phyloP scores from a whole-genome alignment of 2,888 invertebrate genomes.

The Stenolophus ochropezus region DNA sequence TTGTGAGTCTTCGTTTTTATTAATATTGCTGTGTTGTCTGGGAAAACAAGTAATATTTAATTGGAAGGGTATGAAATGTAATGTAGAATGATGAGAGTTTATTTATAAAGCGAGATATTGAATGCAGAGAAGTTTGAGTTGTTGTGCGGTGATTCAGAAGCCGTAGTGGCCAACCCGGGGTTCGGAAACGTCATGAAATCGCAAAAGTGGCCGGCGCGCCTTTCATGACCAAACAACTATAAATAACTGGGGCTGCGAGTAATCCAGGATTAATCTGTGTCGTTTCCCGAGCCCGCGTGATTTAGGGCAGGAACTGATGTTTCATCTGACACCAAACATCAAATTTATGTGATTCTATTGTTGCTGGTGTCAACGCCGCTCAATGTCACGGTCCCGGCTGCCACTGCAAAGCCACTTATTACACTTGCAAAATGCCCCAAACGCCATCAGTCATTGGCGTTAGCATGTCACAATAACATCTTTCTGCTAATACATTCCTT shows the following conservation, averaged over 20 bases:
- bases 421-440: background rate
- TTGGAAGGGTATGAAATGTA: no score
- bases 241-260: slow-evolving; percentile 20
- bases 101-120: no score
- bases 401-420: background rate
- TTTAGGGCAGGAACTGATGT: slow-evolving; percentile 42
- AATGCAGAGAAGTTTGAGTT: no score
- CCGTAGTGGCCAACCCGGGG: background rate
- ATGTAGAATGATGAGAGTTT: no score
- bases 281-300: slow-evolving; percentile 31
- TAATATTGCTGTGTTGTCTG: no score
- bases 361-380: slow-evolving; percentile 17
- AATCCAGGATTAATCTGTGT: slow-evolving; percentile 46
- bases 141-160: background rate
- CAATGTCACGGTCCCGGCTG: background rate
- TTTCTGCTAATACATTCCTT: no score
- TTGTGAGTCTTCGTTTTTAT: no score
- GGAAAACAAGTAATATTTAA: no score
- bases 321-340: slow-evolving; percentile 37
- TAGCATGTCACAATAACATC: no score
- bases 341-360: slow-evolving; percentile 35
- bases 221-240: slow-evolving; percentile 39
- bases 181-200: slow-evolving; percentile 2
- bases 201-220: slow-evolving; percentile 1
- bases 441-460: no score